Base-by-base conservation (phyloP, 2,113 vertebrate species). In the Indicator indicator region DNA sequence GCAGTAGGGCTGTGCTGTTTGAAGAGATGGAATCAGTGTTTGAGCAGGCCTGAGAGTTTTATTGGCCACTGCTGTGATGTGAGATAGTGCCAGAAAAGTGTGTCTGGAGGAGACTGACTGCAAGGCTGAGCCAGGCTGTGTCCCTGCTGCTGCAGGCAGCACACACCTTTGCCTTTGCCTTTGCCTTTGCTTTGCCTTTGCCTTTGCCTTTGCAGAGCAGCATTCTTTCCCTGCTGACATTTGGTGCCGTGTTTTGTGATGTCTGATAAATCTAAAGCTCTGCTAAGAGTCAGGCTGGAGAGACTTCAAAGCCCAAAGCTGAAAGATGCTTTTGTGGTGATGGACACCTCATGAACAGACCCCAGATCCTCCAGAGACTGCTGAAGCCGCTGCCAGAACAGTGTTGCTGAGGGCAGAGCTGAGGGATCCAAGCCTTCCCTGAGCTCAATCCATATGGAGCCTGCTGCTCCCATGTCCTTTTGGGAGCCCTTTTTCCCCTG, bases 381-480 rank as follows among this genome's bases (percentile, higher is more conserved):
- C 94, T 90, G 14, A 94, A 95, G 94, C 63, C 21, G 44, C 86
- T 77, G 89, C 84, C 26, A 13, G 85, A 70, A 67, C 83, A 72
- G 71, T 92, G 88, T 89, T 86, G 78, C 91, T 89, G 87, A 92
- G 94, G 64, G 92, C 89, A 92, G 64, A 92, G 80, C 72, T 1
- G 27, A 65, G 83, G 59, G 80, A 93, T 90, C 77, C 88, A 70
- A 91, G 94, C 69, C 77, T 94, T 95, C 52, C 91, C 90, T 95
- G 92, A 86, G 90, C 88, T 93, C 90, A 79, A 93, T 91, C 89
- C 81, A 94, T 94, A 92, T 95, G 95, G 89, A 90, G 88, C 93
- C 84, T 86, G 70, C 93, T 92, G 88, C 86, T 95, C 84, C 50
- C 3, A 1, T 5, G 1, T 68, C 62, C 54, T 42, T 63, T 5